Evolutionary conservation across 2,113 vertebrate genomes (phyloP), one percentile per base, ranked within the genome.

Genomic region (Scomber japonicus): DNA sequence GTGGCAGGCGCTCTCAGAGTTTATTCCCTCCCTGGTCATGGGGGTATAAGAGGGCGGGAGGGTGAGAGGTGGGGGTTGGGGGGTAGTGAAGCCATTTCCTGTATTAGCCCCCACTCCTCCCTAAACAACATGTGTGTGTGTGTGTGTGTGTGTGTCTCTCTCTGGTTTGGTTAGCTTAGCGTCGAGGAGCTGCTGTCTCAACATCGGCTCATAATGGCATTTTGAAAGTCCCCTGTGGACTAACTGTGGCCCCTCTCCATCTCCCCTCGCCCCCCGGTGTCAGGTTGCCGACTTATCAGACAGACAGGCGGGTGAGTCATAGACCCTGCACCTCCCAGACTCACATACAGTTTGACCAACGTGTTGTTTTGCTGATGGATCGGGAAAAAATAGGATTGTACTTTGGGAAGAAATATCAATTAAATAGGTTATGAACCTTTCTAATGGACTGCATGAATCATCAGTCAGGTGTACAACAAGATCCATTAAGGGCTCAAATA

Each of bases 201-300:
- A 51, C 71, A 44, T 72, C 30, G 59, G 71, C 76, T 85, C 75
- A 21, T 91, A 93, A 93, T 91, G 89, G 87, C 87, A 90, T 88
- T 91, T 76, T 80, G 83, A 85, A 31, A 48, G 84, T 82, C 88
- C 91, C 88, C 86, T 40, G 81, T 75, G 90, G 88, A 85, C 55
- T 21, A 11, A 45, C 61, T 11, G 19, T 50, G 59, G 71, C 87
- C 87, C 81, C 89, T 78, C 78, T 77, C 78, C 86, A 70, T 74
- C 82, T 74, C 77, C 65, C 72, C 67, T 48, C 1, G 4, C 45
- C 35, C 35, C 30, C 53, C 10, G 73, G 89, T 91, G 88, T 94
- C 82, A 61, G 80, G 88, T 94, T 92, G 62, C 90, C 44, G 77
- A 88, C 70, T 78, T 80, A 89, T 90, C 86, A 77, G 83, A 89